Evolutionary conservation across 2,888 invertebrate genomes (phyloP), one percentile per base, ranked within the genome.

Genomic region (Pogonocherus hispidulus): DNA sequence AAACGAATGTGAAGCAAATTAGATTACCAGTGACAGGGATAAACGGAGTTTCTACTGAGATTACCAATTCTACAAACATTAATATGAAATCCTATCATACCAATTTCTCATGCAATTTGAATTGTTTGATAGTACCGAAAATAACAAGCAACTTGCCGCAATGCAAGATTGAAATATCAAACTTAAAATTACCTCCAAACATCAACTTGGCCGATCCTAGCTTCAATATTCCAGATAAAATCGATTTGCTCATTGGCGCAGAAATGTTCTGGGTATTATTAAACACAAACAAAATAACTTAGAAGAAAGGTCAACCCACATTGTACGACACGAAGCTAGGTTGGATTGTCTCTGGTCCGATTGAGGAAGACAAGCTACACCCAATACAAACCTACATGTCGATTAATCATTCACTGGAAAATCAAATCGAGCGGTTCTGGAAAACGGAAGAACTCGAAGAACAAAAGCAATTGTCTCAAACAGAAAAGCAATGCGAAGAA

Each of bases 321-420:
- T 41, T 70, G 22, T 67, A 70, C 54, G 52, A 64, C 54, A 71
- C 71, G n/a, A n/a, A n/a, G n/a, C n/a, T n/a, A 3, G 67, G 65
- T 0, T 71, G 68, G 68, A 54, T 71, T 2, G 16, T 71, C 20
- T 6, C 64, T 5, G 68, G 71, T 18, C 6, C 51, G 9, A 20
- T 55, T 37, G 14, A 37, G 14, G 19, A 35, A 3, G 3, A 2
- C 2, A 9, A 32, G 8, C 11, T 14, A 55, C 2, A 22, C 20
- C 18, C 9, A 56, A 41, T 23, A 18, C 11, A 4, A 52, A 23
- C 41, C 11, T 22, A 56, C 16, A 9, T 56, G 6, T 27, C 52
- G 3, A 16, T 27, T 2, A 32, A 54, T n/a, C 11, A 6, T 14
- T 9, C 11, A 4, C 20, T 59, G n/a, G 59, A 59, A 47, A 16